phyloP scores from a whole-genome alignment of 2,888 invertebrate genomes.

The Cephus pulcher region DNA sequence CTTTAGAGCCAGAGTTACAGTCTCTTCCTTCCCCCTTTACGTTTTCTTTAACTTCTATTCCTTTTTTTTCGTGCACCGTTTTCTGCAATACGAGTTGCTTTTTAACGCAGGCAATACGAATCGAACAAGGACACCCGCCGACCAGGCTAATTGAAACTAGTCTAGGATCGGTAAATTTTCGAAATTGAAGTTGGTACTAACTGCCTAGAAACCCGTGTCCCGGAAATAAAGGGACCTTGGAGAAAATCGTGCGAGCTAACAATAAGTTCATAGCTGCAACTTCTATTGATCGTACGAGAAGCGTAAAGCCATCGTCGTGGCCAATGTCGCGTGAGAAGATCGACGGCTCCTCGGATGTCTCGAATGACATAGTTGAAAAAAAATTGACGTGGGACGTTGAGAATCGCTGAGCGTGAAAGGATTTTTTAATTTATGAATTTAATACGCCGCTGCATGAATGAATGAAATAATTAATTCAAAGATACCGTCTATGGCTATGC shows the following conservation, averaged over 20 bases:
- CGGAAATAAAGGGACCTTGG: background rate
- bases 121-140: background rate
- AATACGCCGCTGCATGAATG: background rate
- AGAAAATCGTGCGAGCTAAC: background rate
- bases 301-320: background rate
- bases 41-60: background rate
- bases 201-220: background rate
- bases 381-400: background rate
- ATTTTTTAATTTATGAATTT: background rate
- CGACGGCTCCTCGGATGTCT: background rate
- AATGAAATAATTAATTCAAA: background rate
- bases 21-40: background rate
- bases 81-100: background rate
- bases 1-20: slow-evolving; percentile 51
- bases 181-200: background rate
- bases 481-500: background rate
- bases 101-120: background rate
- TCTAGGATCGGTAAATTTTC: background rate
- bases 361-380: background rate
- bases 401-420: background rate
- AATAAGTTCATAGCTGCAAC: background rate
- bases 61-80: slow-evolving; percentile 35
- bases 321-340: background rate
- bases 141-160: background rate
- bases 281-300: background rate